Conservation (phyloP, 2,113 vertebrate genomes). For the Catharus fuscescens region DNA sequence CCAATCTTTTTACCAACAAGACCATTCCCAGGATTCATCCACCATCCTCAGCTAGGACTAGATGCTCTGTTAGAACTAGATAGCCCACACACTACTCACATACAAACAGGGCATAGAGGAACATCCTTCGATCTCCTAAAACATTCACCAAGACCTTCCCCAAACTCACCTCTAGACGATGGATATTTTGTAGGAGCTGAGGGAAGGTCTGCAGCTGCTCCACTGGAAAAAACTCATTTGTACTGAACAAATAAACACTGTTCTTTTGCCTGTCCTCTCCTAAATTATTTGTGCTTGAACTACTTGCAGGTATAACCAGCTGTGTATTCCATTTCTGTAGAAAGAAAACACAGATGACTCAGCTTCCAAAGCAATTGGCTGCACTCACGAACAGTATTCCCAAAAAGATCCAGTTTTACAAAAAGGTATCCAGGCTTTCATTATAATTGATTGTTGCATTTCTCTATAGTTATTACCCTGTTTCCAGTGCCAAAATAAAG, state of each 20-base stretch:
- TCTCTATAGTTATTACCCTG: neutral
- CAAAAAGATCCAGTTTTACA: neutral
- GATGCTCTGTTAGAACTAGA: neutral
- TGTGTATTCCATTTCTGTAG: conserved; percentile 82
- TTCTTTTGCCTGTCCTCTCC: neutral
- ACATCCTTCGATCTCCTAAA: neutral
- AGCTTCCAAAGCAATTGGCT: neutral
- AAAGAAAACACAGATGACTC: neutral
- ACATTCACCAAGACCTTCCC: neutral
- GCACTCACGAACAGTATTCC: neutral
- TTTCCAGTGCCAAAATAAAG: neutral
- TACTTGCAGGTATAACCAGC: conserved; percentile 69
- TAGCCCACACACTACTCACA: neutral
- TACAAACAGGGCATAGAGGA: neutral
- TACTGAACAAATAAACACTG: neutral
- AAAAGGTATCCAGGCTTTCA: neutral
- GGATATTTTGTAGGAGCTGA: conserved; percentile 87
- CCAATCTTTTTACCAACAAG: neutral
- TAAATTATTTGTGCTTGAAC: neutral
- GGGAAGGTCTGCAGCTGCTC: conserved; percentile 83
- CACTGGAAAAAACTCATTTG: conserved; percentile 71
- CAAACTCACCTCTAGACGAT: conserved; percentile 84
- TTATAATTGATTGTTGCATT: neutral
- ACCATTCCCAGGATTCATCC: neutral
- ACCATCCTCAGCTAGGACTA: neutral